Evolutionary conservation across 2,113 vertebrate species (phyloP).

Genomic region (Chlamydotis undulata): DNA sequence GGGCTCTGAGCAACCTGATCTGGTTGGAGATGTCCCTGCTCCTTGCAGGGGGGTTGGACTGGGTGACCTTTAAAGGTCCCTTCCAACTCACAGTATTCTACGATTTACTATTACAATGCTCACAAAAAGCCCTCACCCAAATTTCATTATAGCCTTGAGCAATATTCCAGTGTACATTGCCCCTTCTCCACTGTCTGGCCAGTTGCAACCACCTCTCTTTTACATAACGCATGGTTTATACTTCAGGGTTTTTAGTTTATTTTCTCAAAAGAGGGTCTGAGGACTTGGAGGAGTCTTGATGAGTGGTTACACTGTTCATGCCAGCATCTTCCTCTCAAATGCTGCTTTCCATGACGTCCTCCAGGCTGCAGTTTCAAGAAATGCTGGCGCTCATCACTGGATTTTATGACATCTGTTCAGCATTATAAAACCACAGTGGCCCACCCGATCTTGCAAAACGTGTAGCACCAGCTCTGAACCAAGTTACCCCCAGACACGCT

Average conservation of each 20-base stretch:
- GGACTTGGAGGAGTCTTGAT: not conserved
- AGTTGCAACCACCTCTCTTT: not conserved
- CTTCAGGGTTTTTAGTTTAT: not conserved
- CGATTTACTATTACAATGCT: not conserved
- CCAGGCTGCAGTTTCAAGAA: not conserved
- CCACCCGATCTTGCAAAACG: not conserved
- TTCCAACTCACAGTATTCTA: no score
- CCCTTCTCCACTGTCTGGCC: not conserved
- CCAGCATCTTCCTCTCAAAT: not conserved
- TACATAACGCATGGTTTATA: not conserved
- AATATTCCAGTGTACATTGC: not conserved
- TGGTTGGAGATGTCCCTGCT: no score
- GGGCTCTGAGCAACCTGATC: no score
- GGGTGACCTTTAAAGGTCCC: no score
- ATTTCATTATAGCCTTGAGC: not conserved
- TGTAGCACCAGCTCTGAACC: not conserved
- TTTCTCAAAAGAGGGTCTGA: not conserved
- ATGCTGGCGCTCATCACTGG: not conserved
- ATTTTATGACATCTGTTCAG: slow-evolving; percentile 30
- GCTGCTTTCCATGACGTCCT: not conserved
- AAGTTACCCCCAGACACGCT: not conserved
- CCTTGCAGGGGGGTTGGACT: no score
- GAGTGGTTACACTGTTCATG: not conserved
- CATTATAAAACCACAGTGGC: not conserved
- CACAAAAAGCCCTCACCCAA: not conserved